Percentiles rank a stretch among this genome's conserved stretches.
Evolutionary conservation across 2,797 vertebrate species (phyloP).

Genomic region (Neomorphus geoffroyi): DNA sequence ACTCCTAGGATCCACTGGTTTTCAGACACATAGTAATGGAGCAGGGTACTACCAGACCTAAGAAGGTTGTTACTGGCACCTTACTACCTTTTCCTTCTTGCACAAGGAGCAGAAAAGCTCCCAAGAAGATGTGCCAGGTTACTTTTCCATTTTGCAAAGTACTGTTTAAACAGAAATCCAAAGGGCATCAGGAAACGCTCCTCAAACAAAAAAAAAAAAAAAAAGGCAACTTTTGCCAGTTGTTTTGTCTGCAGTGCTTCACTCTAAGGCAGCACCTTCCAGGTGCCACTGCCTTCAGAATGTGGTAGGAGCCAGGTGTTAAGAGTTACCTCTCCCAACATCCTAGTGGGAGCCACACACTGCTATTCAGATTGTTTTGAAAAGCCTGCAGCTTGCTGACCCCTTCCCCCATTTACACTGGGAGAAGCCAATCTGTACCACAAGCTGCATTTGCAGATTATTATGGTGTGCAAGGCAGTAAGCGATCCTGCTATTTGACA

Average conservation of each 20-base stretch:
- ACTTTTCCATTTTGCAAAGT: not conserved
- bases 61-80: not conserved
- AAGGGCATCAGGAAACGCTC: rapidly evolving
- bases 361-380: not conserved
- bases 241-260: not conserved
- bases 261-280: not conserved
- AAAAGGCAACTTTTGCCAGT: not conserved
- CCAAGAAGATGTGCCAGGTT: not conserved
- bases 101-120: not conserved
- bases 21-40: not conserved
- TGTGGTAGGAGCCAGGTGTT: rapidly evolving
- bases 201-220: no score
- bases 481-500: not conserved
- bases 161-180: not conserved
- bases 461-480: not conserved
- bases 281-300: not conserved
- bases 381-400: not conserved
- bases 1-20: not conserved
- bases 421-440: rapidly evolving
- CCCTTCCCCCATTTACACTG: rapidly evolving
- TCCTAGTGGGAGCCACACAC: not conserved
- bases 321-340: not conserved
- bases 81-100: not conserved
- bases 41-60: not conserved
- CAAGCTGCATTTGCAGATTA: not conserved